Conservation (phyloP, 2,113 vertebrate species). For the Syrrhaptes paradoxus region DNA sequence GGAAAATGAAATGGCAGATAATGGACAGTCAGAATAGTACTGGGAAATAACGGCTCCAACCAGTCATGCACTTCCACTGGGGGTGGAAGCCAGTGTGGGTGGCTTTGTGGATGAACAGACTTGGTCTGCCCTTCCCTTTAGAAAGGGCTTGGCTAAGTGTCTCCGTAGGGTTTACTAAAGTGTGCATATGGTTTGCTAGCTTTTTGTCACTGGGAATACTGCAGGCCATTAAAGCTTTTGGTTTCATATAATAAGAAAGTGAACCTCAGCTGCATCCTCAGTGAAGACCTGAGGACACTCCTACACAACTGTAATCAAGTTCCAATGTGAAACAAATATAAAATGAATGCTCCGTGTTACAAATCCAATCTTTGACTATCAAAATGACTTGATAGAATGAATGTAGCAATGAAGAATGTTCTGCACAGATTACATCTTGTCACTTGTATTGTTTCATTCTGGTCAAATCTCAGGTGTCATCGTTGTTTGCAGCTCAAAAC, state of each 20-base stretch:
- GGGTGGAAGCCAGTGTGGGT: not conserved
- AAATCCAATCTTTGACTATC: not conserved
- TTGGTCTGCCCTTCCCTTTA: not conserved
- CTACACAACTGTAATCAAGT: not conserved
- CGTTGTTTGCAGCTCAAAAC: not conserved
- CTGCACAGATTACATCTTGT: not conserved
- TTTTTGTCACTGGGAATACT: not conserved
- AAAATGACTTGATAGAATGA: not conserved
- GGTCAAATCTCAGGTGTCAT: not conserved
- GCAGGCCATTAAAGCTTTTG: not conserved
- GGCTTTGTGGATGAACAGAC: not conserved
- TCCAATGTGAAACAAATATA: not conserved
- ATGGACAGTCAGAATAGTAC: not conserved
- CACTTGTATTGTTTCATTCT: not conserved
- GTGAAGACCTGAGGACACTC: not conserved
- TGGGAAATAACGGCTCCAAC: not conserved
- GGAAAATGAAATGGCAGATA: not conserved
- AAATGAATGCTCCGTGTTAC: not conserved
- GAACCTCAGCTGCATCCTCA: not conserved
- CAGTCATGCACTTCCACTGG: not conserved
- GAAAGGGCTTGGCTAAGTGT: not conserved
- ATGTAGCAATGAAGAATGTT: not conserved
- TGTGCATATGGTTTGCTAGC: not conserved
- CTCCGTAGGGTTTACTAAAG: not conserved
- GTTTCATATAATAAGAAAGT: not conserved